Percentiles rank a stretch among this genome's conserved stretches.
These are phyloP conservation scores for Ictalurus punctatus DNA, from an alignment of 2,113 vertebrate species.

Conservation along the genomic window DNA sequence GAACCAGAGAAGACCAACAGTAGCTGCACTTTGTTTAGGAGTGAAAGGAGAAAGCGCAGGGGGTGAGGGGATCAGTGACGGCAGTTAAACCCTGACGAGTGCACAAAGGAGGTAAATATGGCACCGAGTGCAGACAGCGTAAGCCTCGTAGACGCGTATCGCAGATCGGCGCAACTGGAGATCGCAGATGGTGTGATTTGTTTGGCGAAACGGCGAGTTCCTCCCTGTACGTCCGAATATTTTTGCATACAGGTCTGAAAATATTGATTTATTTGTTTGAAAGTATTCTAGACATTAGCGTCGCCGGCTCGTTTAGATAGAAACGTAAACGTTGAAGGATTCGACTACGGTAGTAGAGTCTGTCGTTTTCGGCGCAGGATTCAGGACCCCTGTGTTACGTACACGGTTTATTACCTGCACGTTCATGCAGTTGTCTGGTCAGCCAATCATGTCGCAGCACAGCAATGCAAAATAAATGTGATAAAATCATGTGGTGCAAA, in stretches of 20 bases:
- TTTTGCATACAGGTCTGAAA: not conserved
- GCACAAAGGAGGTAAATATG: conserved; percentile 24
- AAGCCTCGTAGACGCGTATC: not conserved
- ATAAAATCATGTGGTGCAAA: too few relatives aligned
- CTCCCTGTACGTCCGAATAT: not conserved
- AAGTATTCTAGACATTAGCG: not conserved
- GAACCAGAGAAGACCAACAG: not conserved
- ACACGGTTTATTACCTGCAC: too few relatives aligned
- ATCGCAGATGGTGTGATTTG: not conserved
- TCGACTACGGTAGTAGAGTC: not conserved
- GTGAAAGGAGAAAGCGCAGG: conserved; percentile 28
- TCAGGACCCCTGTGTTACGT: not conserved
- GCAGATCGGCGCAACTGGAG: not conserved
- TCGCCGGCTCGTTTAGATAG: not conserved
- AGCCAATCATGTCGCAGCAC: too few relatives aligned
- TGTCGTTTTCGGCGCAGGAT: not conserved
- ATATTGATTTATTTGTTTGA: too few relatives aligned
- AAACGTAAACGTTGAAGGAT: not conserved
- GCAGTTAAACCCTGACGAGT: not conserved
- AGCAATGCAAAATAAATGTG: too few relatives aligned
- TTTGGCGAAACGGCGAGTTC: not conserved
- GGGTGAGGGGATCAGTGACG: conserved; percentile 25
- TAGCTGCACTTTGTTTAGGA: conserved; percentile 30
- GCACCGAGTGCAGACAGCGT: too few relatives aligned
- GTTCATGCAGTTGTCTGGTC: too few relatives aligned